These are phyloP conservation scores for Hydractinia echinata DNA, from an alignment of 30 jellyfish, hydroid and myxozoan genomes.

Conservation along the genomic window DNA sequence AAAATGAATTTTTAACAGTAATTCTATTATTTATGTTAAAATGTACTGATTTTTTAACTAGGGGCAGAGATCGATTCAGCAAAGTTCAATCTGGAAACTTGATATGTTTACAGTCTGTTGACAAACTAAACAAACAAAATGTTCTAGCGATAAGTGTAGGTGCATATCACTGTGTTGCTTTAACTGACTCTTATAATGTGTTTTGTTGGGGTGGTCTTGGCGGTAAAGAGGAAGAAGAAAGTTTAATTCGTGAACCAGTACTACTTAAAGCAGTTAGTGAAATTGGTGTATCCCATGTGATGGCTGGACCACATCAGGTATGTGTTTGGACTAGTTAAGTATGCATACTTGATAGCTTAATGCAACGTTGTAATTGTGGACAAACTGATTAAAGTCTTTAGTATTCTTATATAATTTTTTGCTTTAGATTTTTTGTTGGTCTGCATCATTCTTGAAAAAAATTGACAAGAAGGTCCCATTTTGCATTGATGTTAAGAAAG, in stretches of 20 bases:
- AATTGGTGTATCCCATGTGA: constrained; percentile 21
- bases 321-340: not conserved
- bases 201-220: constrained; percentile 52
- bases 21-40: not conserved
- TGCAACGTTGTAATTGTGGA: too few species aligned
- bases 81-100: constrained; percentile 6
- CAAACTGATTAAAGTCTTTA: too few species aligned
- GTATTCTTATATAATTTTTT: not conserved
- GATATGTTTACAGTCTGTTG: constrained; percentile 31
- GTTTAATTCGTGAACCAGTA: constrained; percentile 33
- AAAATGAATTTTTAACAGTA: not conserved
- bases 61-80: constrained; percentile 43
- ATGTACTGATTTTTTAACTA: not conserved
- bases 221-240: constrained; percentile 44
- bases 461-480: constrained; percentile 65
- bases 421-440: constrained; percentile 80
- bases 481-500: constrained; percentile 62
- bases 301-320: constrained; percentile 90
- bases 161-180: constrained; percentile 39
- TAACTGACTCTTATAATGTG: constrained; percentile 31
- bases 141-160: constrained; percentile 35
- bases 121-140: constrained; percentile 27
- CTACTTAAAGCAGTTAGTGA: constrained; percentile 31
- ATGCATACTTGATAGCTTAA: not conserved
- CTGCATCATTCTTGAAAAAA: constrained; percentile 55